phyloP scores from a whole-genome alignment of 2,888 invertebrate species.

The Polymixis lichenea region DNA sequence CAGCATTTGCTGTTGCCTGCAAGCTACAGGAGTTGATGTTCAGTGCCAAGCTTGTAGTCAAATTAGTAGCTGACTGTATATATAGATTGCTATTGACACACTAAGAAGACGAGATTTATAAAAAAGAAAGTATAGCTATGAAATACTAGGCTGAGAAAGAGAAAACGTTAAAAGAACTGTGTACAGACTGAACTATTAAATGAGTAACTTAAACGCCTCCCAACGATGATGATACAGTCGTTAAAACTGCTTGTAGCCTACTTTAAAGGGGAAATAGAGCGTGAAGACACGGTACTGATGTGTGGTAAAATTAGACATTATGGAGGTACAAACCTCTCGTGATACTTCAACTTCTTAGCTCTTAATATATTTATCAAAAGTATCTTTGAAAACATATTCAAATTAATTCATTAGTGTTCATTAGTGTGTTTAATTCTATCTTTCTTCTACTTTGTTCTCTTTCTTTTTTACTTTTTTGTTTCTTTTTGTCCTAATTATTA shows the following conservation, averaged over 20 bases:
- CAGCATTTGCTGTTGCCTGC: no score
- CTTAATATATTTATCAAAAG: not conserved
- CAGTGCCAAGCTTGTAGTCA: no score
- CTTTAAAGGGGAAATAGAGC: constrained; percentile 46
- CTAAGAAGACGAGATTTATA: no score
- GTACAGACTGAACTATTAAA: not conserved
- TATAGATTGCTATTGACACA: no score
- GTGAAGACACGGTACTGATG: constrained; percentile 26
- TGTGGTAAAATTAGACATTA: constrained; percentile 22
- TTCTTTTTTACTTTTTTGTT: not conserved
- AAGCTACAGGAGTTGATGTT: no score
- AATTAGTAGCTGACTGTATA: no score
- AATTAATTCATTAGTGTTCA: not conserved
- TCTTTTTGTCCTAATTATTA: no score
- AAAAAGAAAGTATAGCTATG: not conserved
- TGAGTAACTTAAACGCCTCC: not conserved
- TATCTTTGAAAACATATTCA: not conserved
- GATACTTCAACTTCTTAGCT: not conserved
- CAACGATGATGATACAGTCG: not conserved
- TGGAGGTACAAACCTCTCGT: constrained; percentile 3
- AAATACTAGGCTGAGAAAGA: no score
- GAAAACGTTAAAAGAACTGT: not conserved
- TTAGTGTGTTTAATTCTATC: not conserved
- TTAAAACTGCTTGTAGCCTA: constrained; percentile 29
- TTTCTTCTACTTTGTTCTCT: not conserved